phyloP scores from a whole-genome alignment of 2,797 vertebrate genomes.

The Melanotaenia nigrans region DNA sequence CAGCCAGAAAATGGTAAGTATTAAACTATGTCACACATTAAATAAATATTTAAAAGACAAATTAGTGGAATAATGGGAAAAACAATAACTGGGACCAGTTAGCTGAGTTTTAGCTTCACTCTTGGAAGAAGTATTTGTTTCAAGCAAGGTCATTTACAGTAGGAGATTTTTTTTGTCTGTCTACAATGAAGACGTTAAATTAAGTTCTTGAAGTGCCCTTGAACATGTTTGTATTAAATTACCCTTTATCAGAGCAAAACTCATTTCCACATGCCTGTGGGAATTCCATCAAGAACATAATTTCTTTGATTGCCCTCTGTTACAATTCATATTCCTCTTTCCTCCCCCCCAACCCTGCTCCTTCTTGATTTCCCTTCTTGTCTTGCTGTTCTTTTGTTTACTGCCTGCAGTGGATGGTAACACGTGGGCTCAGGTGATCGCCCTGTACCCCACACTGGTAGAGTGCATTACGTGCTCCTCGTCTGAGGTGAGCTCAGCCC shows the following conservation, averaged over 20 bases:
- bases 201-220: slow-evolving; percentile 61
- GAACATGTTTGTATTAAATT: slow-evolving; percentile 48
- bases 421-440: slow-evolving; percentile 98
- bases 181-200: slow-evolving; percentile 44
- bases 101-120: slow-evolving; percentile 47
- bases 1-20: slow-evolving; percentile 97
- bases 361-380: not conserved
- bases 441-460: slow-evolving; percentile 96
- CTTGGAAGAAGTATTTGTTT: slow-evolving; percentile 47
- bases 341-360: slow-evolving; percentile 13
- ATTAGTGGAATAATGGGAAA: not conserved
- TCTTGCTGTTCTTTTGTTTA: slow-evolving; percentile 12
- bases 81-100: slow-evolving; percentile 39
- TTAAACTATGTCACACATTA: slow-evolving; percentile 25
- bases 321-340: slow-evolving; percentile 30
- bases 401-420: slow-evolving; percentile 90
- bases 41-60: slow-evolving; percentile 13
- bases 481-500: slow-evolving; percentile 94
- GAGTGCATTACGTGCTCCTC: slow-evolving; percentile 98
- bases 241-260: slow-evolving; percentile 41
- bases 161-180: slow-evolving; percentile 13
- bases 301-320: slow-evolving; percentile 62
- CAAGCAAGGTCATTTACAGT: slow-evolving; percentile 59
- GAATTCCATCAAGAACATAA: slow-evolving; percentile 53
- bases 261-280: slow-evolving; percentile 52